Percentiles rank a stretch among this genome's conserved stretches.
Evolutionary conservation across 2,113 vertebrate genomes (phyloP).

Genomic region (Larimichthys crocea): DNA sequence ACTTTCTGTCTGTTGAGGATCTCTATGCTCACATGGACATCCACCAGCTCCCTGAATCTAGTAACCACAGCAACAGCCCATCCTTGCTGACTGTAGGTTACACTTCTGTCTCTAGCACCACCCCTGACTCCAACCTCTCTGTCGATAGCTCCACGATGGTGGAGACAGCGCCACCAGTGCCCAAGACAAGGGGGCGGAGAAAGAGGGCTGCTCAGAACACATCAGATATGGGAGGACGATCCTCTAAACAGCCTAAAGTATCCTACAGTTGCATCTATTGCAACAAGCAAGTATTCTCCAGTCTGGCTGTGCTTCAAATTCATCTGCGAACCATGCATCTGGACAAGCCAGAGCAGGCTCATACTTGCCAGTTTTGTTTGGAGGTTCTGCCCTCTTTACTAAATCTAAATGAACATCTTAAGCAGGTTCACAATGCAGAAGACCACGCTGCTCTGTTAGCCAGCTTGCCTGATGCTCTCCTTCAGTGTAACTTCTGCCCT

Average conservation of each 20-base stretch:
- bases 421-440: slow-evolving; percentile 94
- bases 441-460: slow-evolving; percentile 90
- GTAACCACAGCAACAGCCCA: slow-evolving; percentile 98
- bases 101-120: slow-evolving; percentile 98
- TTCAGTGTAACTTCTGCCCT: slow-evolving; percentile 98
- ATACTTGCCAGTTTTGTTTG: slow-evolving; percentile 97
- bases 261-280: slow-evolving; percentile 98
- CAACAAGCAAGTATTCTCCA: slow-evolving; percentile 97
- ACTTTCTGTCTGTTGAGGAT: slow-evolving; percentile 93
- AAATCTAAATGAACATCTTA: slow-evolving; percentile 97
- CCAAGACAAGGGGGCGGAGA: slow-evolving; percentile 94
- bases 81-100: slow-evolving; percentile 96
- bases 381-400: slow-evolving; percentile 97
- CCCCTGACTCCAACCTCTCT: slow-evolving; percentile 97
- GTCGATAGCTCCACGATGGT: slow-evolving; percentile 97
- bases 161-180: slow-evolving; percentile 90
- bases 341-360: slow-evolving; percentile 97
- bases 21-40: slow-evolving; percentile 97
- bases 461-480: slow-evolving; percentile 91
- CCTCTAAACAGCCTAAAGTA: slow-evolving; percentile 93
- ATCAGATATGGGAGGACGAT: slow-evolving; percentile 88
- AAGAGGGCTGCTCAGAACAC: slow-evolving; percentile 93
- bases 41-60: slow-evolving; percentile 95
- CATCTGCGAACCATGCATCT: slow-evolving; percentile 98
- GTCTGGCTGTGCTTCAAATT: slow-evolving; percentile 95